Evolutionary conservation across 2,888 invertebrate species (phyloP).

Genomic region (Pycnomerus fuliginosus): DNA sequence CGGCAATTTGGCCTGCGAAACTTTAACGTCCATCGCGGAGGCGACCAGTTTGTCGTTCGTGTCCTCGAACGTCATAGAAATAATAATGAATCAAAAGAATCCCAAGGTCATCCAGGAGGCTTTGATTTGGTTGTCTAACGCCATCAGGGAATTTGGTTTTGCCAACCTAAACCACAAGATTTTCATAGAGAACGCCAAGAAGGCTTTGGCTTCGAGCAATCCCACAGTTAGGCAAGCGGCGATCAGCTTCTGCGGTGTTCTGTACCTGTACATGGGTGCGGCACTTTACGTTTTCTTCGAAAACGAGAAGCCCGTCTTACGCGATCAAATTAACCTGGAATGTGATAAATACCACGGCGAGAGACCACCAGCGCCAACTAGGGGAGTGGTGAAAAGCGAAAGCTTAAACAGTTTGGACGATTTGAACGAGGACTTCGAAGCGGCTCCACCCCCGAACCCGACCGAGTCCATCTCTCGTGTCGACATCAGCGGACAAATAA

Average conservation of each 20-base stretch:
- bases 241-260: slow-evolving; percentile 70
- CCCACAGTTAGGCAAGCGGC: slow-evolving; percentile 79
- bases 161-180: slow-evolving; percentile 69
- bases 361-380: slow-evolving; percentile 72
- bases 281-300: slow-evolving; percentile 77
- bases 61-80: slow-evolving; percentile 68
- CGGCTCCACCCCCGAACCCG: slow-evolving; percentile 49
- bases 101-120: slow-evolving; percentile 89
- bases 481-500: slow-evolving; percentile 82
- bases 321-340: slow-evolving; percentile 82
- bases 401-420: slow-evolving; percentile 58
- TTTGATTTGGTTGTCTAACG: slow-evolving; percentile 74
- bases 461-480: slow-evolving; percentile 75
- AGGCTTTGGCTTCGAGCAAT: slow-evolving; percentile 81
- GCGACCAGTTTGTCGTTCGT: slow-evolving; percentile 75
- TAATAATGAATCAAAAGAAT: slow-evolving; percentile 82
- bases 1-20: slow-evolving; percentile 65
- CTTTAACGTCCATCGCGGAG: slow-evolving; percentile 75
- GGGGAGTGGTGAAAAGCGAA: slow-evolving; percentile 61
- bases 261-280: slow-evolving; percentile 81
- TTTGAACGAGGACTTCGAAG: slow-evolving; percentile 46
- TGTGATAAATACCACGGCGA: slow-evolving; percentile 78
- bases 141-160: slow-evolving; percentile 86
- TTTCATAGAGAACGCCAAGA: slow-evolving; percentile 76
- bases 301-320: slow-evolving; percentile 79